phyloP scores from a whole-genome alignment of 1,140 invertebrate genomes.

The Cotesia typhae region DNA sequence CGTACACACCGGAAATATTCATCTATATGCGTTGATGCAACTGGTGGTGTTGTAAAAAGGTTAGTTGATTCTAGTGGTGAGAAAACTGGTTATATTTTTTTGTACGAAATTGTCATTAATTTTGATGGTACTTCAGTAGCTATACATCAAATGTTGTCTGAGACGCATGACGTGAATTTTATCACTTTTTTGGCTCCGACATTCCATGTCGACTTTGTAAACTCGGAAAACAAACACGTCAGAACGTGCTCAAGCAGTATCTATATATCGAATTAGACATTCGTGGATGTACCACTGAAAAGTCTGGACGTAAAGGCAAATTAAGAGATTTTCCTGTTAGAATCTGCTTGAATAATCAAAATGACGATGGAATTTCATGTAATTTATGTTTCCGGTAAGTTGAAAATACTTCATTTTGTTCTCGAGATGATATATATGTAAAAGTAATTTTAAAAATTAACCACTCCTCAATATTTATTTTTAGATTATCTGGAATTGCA shows the following conservation, averaged over 20 bases:
- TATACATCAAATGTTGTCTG: too few relatives aligned
- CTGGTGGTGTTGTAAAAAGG: too few relatives aligned
- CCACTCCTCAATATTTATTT: neutral
- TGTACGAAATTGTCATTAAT: too few relatives aligned
- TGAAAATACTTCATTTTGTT: conserved; percentile 4
- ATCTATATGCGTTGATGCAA: too few relatives aligned
- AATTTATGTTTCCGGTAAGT: neutral
- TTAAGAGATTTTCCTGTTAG: neutral
- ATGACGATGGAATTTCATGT: neutral
- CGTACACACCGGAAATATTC: too few relatives aligned
- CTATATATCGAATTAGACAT: neutral
- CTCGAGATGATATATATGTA: neutral
- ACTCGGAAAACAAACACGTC: neutral
- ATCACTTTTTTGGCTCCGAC: too few relatives aligned
- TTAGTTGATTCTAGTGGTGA: too few relatives aligned
- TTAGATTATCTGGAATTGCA: neutral
- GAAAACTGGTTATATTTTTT: too few relatives aligned
- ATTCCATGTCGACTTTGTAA: neutral
- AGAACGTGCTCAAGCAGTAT: neutral
- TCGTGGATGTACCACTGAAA: neutral
- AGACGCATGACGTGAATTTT: too few relatives aligned
- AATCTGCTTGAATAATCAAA: neutral
- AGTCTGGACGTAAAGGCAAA: neutral
- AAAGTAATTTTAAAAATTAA: neutral
- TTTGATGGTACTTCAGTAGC: too few relatives aligned